These are phyloP conservation scores for Watsonalla cultraria DNA, from an alignment of 2,888 invertebrate genomes.

Conservation along the genomic window DNA sequence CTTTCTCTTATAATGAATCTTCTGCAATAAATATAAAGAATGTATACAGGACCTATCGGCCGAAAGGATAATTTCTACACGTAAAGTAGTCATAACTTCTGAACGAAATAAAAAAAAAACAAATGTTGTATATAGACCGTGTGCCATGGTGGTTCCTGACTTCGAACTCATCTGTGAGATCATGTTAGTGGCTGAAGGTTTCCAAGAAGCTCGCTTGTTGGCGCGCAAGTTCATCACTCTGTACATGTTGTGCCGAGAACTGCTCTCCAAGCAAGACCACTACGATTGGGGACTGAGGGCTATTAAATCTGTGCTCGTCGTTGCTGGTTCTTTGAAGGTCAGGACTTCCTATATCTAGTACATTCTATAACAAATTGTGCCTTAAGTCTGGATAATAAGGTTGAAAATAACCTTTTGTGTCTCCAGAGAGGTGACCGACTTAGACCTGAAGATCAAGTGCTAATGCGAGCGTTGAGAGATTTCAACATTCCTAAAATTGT, in stretches of 20 bases:
- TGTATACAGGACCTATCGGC: too few relatives aligned
- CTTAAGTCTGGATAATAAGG: slow-evolving; percentile 3
- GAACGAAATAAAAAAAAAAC: background rate
- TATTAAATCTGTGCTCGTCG: slow-evolving; percentile 96
- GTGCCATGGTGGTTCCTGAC: slow-evolving; percentile 98
- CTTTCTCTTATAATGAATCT: too few relatives aligned
- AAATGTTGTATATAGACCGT: slow-evolving; percentile 81
- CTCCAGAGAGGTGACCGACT: slow-evolving; percentile 82
- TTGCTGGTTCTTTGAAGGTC: slow-evolving; percentile 93
- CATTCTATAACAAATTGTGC: slow-evolving; percentile 9
- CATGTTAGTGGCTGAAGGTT: slow-evolving; percentile 97
- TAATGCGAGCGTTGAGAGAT: slow-evolving; percentile 95
- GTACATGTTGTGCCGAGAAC: slow-evolving; percentile 91
- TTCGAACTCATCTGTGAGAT: slow-evolving; percentile 97
- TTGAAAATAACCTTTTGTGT: slow-evolving; percentile 3
- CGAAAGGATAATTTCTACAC: too few relatives aligned
- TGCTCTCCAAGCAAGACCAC: slow-evolving; percentile 96
- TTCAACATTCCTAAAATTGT: slow-evolving; percentile 97
- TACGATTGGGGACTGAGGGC: slow-evolving; percentile 98
- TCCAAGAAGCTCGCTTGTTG: slow-evolving; percentile 92
- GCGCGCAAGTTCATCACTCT: slow-evolving; percentile 96
- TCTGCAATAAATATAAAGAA: too few relatives aligned
- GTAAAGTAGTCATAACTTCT: too few relatives aligned
- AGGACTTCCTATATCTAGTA: slow-evolving; percentile 5
- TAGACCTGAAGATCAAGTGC: slow-evolving; percentile 93